Percentiles rank a stretch among this genome's conserved stretches.
These are phyloP conservation scores for Neelides sp. DNA, from an alignment of 1,140 invertebrate species.

Conservation along the genomic window DNA sequence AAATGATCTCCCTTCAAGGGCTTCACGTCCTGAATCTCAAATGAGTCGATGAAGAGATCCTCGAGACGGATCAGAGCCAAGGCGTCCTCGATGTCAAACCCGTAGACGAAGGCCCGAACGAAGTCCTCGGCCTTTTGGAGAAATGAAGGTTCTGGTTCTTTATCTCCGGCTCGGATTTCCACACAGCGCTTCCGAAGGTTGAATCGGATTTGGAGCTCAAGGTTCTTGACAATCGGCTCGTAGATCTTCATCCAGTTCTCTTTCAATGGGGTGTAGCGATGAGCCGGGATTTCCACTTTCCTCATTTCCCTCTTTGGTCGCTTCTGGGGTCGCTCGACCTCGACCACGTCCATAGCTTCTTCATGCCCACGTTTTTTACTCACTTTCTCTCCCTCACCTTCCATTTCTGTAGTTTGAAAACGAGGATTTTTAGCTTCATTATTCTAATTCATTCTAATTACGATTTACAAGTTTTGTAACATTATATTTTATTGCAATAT, in stretches of 20 bases:
- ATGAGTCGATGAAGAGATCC: conserved; percentile 93
- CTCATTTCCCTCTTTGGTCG: conserved; percentile 36
- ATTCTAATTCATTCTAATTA: too few species aligned
- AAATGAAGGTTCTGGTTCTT: conserved; percentile 75
- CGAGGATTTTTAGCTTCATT: too few species aligned
- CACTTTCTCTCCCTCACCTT: neutral
- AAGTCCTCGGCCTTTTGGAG: conserved; percentile 97
- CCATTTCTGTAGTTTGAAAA: too few species aligned
- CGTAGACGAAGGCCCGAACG: conserved; percentile 87
- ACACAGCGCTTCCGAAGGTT: conserved; percentile 85
- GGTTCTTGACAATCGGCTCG: conserved; percentile 85
- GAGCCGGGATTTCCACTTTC: conserved; percentile 52
- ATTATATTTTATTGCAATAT: too few species aligned
- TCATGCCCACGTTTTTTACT: conserved; percentile 1
- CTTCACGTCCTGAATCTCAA: conserved; percentile 95
- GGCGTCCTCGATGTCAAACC: conserved; percentile 96
- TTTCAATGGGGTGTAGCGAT: conserved; percentile 82
- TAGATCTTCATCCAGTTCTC: conserved; percentile 97
- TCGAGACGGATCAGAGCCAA: conserved; percentile 86
- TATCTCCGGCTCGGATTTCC: conserved; percentile 61
- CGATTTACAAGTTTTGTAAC: too few species aligned
- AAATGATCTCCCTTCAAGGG: conserved; percentile 90
- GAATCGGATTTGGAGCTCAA: conserved; percentile 86
- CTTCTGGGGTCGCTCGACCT: conserved; percentile 13
- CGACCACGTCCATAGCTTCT: conserved; percentile 16